Evolutionary conservation across 2,797 vertebrate genomes (phyloP), one percentile per base, ranked within the genome.

Genomic region (Urosaurus nigricauda): DNA sequence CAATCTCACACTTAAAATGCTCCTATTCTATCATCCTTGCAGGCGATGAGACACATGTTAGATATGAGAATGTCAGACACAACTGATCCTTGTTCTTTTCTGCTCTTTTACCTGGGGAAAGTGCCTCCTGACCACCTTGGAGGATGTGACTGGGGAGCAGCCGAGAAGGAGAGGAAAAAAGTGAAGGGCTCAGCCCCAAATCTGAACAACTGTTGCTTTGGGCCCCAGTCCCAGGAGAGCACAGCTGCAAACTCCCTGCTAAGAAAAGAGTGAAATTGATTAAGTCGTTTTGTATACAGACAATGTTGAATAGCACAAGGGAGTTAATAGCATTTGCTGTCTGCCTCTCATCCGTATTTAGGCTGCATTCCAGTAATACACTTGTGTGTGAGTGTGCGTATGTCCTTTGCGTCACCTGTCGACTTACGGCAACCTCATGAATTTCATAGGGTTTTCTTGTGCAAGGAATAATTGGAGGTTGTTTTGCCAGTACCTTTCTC

Each of bases 151-250:
- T 83, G 0, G 94, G 84, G 43, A 94, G 87, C 8, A 92, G 68
- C 63, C 83, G 94, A 6, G 90, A 91, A 0, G 95, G 96, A 53
- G 95, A 94, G 81, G 93, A 95, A 71, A 96, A 93, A 82, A 96
- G 89, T 0, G 95, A 95, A 32, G 96, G 94, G 84, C 95, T 96
- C 74, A 97, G 82, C 4, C 93, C 94, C 32, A 96, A 91, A 0
- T 53, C 85, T 16, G 88, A 78, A 40, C 83, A 87, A 6, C 43
- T 68, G 19, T 1, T 58, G 43, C 65, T 85, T 84, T 74, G 90
- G 56, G 26, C 58, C 47, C 60, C 71, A 13, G 37, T 83, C 85
- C 87, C 77, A n/a, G 87, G 79, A 83, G 92, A 88, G 21, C 4
- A 87, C 65, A 91, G 87, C 43, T 63, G 90, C 4, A 81, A 85